Evolutionary conservation across 2,113 vertebrate genomes (phyloP), one percentile per base, ranked within the genome.

Genomic region (Coturnix japonica): DNA sequence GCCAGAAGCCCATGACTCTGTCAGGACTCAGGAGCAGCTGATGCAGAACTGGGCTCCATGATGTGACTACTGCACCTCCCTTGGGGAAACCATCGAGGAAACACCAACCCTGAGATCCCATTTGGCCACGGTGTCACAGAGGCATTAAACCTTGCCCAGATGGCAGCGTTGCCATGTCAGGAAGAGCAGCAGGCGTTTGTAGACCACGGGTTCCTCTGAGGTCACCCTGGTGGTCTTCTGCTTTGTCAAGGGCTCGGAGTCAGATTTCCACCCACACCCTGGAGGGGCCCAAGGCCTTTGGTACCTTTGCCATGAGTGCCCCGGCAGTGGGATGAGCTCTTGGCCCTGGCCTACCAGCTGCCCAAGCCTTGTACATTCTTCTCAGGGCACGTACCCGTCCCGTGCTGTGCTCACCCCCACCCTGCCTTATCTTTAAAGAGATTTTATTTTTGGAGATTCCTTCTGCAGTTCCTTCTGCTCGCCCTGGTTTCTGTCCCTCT

Each of bases 361-460:
- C 91, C 84, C 93, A 89, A 87, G 86, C 90, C 66, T 87, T 83
- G 69, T 83, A 91, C 95, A 96, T 95, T 95, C 92, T 89, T 95
- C 93, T 89, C 86, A 93, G 93, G 93, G 88, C 95, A 93, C 39
- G 86, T 88, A 86, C 89, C 79, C 31, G 1, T 80, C 76, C 85
- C 1, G 0, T 8, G 30, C 90, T 77, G 57, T 44, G 73, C 93
- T 94, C 95, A 92, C 90, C 81, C 83, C 94, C 96, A 92, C 96
- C 12, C 33, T 79, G 92, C 92, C 84, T 87, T 94, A 89, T 90
- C 94, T 94, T 95, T 89, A 94, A 96, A 95, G 95, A 0, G 3
- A 84, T 94, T 96, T 95, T 96, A 95, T 95, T 95, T 95, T 95
- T 59, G 64, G 95, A 92, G 94, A 94, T 88, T 81, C 92, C 94